A percentile compares a stretch with the other conserved stretches of the same genome.
Conservation (phyloP, 2,888 invertebrate species). For the Linnaemya vulpina region DNA sequence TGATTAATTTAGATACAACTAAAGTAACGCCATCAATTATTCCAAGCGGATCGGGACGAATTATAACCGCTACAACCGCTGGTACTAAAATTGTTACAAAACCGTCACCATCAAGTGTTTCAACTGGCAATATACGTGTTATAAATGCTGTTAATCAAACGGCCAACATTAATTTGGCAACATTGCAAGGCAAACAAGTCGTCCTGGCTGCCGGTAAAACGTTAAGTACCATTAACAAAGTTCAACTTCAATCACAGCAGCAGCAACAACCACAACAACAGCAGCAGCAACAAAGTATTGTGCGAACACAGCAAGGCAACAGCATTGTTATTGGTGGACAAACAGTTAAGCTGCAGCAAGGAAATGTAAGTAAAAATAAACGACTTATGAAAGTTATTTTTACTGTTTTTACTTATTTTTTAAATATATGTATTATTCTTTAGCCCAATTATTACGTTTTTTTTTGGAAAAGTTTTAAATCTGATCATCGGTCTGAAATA, state of each 20-base stretch:
- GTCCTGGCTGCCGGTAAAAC: slow-evolving; percentile 85
- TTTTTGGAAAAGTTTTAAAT: too few species aligned
- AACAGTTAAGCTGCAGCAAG: slow-evolving; percentile 82
- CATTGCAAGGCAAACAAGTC: slow-evolving; percentile 85
- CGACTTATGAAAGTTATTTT: background rate
- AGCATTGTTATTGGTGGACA: slow-evolving; percentile 81
- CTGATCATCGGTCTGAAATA: too few species aligned
- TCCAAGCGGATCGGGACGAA: slow-evolving; percentile 52
- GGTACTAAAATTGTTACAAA: slow-evolving; percentile 70
- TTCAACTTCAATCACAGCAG: slow-evolving; percentile 78
- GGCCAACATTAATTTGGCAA: slow-evolving; percentile 83
- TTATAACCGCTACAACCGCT: slow-evolving; percentile 73
- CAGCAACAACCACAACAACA: slow-evolving; percentile 60
- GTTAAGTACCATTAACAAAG: slow-evolving; percentile 83
- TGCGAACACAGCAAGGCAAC: slow-evolving; percentile 64
- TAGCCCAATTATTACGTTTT: too few species aligned
- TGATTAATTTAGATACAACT: slow-evolving; percentile 54
- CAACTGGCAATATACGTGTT: slow-evolving; percentile 82
- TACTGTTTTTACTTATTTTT: too few species aligned
- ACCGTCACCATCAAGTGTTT: slow-evolving; percentile 39
- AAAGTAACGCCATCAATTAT: slow-evolving; percentile 60
- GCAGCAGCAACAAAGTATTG: slow-evolving; percentile 76
- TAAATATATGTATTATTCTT: too few species aligned
- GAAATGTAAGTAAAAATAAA: slow-evolving; percentile 76
- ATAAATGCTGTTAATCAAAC: slow-evolving; percentile 79